Base-by-base conservation (phyloP, 2,113 vertebrate genomes). In the Scalopus aquaticus region DNA sequence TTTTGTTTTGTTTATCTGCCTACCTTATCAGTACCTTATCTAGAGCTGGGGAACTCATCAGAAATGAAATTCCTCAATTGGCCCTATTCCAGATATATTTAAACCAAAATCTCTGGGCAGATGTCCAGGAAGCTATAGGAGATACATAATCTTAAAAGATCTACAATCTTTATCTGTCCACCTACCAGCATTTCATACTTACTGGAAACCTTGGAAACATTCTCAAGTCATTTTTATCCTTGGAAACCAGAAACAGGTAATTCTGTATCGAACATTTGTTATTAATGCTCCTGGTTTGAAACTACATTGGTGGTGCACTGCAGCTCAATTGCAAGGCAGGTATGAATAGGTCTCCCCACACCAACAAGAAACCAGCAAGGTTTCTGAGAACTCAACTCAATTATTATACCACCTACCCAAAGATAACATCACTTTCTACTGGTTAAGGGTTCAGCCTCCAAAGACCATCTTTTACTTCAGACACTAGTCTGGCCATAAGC, bases 221-320 rank as follows among this genome's bases (percentile, higher is more conserved):
- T 82, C 28, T 72, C 4, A 70, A 54, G 26, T 49, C 30, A 70
- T 44, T 87, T 89, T 80, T 51, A 85, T 51, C 16, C 32, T 44
- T 88, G n/a, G 81, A 96, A 88, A 1, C 8, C 82, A 73, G 35
- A 90, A 84, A 69, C 5, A 90, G 24, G 46, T 77, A 92, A 70
- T 13, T 42, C n/a, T 76, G 11, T 58, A 56, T 87, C 37, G 96
- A 64, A 82, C 6, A 88, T 8, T 51, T 37, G 30, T 70, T 96
- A 83, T 79, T 72, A 76, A 62, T 77, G 11, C 28, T 60, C 17
- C 6, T 88, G 39, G 44, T 85, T 80, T 44, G 37, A 84, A 26
- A 58, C 46, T 88, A 1, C 69, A 30, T 85, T 37, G 30, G 22
- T 56, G 54, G 51, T 56, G 54, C 20, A 22, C 20, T 56, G 54